phyloP scores from a whole-genome alignment of 2,797 vertebrate species.

The Epinephelus awoara region DNA sequence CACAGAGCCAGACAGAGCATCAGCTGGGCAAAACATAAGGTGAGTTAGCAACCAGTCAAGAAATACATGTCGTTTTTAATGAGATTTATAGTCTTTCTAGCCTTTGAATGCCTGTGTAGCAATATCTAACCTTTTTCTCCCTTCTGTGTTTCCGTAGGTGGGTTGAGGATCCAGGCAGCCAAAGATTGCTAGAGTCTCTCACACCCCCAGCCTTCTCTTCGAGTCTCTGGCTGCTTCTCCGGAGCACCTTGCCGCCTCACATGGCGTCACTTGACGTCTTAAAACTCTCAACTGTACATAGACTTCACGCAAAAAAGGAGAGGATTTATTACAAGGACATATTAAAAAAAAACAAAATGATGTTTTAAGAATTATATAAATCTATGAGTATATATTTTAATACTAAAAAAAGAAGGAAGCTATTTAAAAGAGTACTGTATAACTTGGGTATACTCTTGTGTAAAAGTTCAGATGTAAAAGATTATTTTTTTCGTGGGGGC shows the following conservation, averaged over 20 bases:
- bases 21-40: conserved; percentile 82
- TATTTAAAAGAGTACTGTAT: conserved; percentile 92
- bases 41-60: conserved; percentile 50
- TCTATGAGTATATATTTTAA: conserved; percentile 91
- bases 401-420: conserved; percentile 88
- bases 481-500: conserved; percentile 77
- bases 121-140: conserved; percentile 41
- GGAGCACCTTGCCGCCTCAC: conserved; percentile 62
- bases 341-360: conserved; percentile 68
- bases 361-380: conserved; percentile 86
- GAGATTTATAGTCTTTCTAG: neutral
- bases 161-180: conserved; percentile 83
- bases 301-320: conserved; percentile 77
- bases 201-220: conserved; percentile 43
- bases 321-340: conserved; percentile 86
- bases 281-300: conserved; percentile 84
- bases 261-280: conserved; percentile 48
- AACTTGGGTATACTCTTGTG: conserved; percentile 89
- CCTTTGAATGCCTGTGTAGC: conserved; percentile 4
- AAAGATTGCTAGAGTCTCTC: conserved; percentile 86
- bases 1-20: conserved; percentile 74
- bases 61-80: neutral
- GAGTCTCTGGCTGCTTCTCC: conserved; percentile 69
- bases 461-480: conserved; percentile 87
- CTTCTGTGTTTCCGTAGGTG: conserved; percentile 78